Conservation (phyloP, 2,113 vertebrate species). For the Xenopus laevis region DNA sequence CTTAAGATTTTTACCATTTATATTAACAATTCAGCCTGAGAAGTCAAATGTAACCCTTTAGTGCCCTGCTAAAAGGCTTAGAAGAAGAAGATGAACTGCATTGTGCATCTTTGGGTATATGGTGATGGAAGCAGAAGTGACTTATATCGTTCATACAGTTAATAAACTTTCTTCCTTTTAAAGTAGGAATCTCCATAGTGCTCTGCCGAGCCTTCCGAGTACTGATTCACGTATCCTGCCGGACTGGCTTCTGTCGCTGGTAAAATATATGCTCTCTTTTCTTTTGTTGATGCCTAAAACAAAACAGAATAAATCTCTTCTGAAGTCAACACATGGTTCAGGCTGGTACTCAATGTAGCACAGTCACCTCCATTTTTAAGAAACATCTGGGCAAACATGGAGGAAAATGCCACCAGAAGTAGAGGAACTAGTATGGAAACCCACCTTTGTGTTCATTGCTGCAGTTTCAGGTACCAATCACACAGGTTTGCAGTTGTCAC, state of each 20-base stretch:
- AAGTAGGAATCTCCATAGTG: constrained; percentile 81
- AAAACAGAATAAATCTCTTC: constrained; percentile 17
- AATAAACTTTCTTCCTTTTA: constrained; percentile 91
- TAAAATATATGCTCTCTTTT: constrained; percentile 81
- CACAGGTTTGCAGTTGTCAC: no score
- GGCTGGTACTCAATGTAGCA: no score
- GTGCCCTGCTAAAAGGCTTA: constrained; percentile 10
- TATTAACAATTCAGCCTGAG: constrained; percentile 27
- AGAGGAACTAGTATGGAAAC: no score
- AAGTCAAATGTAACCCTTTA: background rate
- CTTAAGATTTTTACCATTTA: constrained; percentile 9
- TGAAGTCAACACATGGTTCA: no score
- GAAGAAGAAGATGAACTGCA: background rate
- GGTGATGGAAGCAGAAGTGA: background rate
- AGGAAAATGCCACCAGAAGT: no score
- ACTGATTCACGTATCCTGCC: constrained; percentile 70
- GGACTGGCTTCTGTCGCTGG: constrained; percentile 72
- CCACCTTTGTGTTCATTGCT: no score
- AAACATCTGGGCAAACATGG: no score
- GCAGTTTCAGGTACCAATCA: no score
- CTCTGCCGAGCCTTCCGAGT: constrained; percentile 70
- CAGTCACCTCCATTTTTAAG: no score
- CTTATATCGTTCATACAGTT: constrained; percentile 12
- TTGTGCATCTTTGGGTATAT: constrained; percentile 12
- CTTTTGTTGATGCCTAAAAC: constrained; percentile 72